These are phyloP conservation scores for Tretioscincus oriximinensis DNA, from an alignment of 2,113 vertebrate species.

Conservation along the genomic window DNA sequence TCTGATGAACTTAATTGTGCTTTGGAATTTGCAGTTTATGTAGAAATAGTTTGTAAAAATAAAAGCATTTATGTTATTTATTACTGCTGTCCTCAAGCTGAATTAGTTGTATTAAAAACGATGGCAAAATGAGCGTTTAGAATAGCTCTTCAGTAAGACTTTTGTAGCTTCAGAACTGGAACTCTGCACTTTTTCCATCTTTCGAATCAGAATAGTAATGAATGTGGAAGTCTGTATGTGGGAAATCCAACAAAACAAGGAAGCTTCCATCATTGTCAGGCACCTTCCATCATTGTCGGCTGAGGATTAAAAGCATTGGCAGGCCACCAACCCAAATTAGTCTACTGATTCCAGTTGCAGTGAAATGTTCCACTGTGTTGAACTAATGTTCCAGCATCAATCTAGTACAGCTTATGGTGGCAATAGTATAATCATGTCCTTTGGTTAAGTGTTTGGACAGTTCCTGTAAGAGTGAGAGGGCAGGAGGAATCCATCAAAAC, in stretches of 20 bases:
- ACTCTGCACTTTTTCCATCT: not conserved
- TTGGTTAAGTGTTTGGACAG: no score
- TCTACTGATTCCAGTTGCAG: no score
- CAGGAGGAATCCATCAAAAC: no score
- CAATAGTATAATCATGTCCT: no score
- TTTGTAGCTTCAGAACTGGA: not conserved
- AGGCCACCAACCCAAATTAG: no score
- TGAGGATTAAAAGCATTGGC: no score
- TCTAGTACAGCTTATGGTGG: no score
- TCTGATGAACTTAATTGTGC: slow-evolving; percentile 4
- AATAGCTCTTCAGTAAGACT: not conserved
- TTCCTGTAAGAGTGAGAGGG: no score
- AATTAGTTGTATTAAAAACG: not conserved
- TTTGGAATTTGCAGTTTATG: not conserved
- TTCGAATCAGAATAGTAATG: not conserved
- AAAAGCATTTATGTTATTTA: not conserved
- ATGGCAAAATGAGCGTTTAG: not conserved
- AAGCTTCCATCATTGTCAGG: not conserved
- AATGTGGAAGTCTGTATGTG: not conserved
- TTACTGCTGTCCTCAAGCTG: not conserved
- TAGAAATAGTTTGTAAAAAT: not conserved
- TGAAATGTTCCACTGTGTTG: no score
- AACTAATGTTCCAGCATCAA: no score
- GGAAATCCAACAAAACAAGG: not conserved
- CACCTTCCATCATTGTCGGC: not conserved